Percentiles rank a stretch among this genome's conserved stretches.
Conservation (phyloP, 2,113 vertebrate genomes). For the Terrapene triunguis region DNA sequence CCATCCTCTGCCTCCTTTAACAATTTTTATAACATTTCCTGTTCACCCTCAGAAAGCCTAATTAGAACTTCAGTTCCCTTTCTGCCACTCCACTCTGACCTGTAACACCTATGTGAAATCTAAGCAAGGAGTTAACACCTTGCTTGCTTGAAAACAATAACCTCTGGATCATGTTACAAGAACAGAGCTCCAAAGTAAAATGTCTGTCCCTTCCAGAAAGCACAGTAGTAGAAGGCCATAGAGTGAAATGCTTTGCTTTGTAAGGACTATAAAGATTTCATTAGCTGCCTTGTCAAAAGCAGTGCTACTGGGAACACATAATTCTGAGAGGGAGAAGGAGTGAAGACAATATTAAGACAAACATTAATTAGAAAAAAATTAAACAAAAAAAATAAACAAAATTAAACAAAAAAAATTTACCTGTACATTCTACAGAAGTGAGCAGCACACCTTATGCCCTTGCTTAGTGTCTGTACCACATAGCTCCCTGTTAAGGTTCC, state of each 20-base stretch:
- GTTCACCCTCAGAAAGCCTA: neutral
- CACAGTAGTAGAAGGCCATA: neutral
- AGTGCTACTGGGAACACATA: neutral
- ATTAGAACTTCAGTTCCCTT: neutral
- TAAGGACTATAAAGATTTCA: neutral
- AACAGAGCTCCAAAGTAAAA: neutral
- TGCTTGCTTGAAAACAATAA: neutral
- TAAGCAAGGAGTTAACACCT: neutral
- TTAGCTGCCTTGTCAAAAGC: neutral
- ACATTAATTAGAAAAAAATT: neutral
- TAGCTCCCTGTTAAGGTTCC: too few relatives aligned
- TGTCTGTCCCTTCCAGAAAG: neutral
- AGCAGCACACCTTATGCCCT: neutral
- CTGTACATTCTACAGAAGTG: neutral
- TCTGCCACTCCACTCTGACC: neutral
- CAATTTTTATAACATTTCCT: neutral
- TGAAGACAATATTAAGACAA: neutral
- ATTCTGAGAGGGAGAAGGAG: neutral
- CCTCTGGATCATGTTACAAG: neutral
- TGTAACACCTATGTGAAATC: neutral
- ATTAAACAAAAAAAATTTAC: neutral
- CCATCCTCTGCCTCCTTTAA: neutral
- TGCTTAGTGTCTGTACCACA: neutral
- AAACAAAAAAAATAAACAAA: accelerated
- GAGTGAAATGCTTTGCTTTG: neutral